Percentiles rank a stretch among this genome's conserved stretches.
These are phyloP conservation scores for Odontocerum albicorne DNA, from an alignment of 2,888 invertebrate genomes.

Conservation along the genomic window DNA sequence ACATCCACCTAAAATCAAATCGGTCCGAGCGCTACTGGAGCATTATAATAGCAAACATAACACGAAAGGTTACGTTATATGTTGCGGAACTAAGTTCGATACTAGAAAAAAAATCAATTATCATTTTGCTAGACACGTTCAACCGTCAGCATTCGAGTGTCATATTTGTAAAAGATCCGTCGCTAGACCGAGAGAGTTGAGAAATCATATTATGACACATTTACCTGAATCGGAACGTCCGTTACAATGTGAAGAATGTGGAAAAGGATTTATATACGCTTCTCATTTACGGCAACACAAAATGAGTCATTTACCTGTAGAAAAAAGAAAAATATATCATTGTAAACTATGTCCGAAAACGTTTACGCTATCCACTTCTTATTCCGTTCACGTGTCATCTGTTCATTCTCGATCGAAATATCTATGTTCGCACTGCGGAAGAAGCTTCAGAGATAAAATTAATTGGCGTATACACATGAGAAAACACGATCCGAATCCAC, in stretches of 20 bases:
- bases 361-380: constrained; percentile 2
- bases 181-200: not conserved
- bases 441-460: constrained; percentile 20
- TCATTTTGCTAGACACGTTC: constrained; percentile 5
- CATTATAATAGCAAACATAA: constrained; percentile 3
- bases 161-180: not conserved
- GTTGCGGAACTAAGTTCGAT: not conserved
- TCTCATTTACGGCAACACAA: constrained; percentile 8
- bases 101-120: constrained; percentile 1
- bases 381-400: constrained; percentile 6
- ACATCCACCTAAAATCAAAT: not conserved
- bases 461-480: constrained; percentile 15
- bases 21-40: not conserved
- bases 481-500: constrained; percentile 14
- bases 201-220: constrained; percentile 3
- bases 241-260: constrained; percentile 3
- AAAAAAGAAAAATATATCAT: constrained; percentile 11
- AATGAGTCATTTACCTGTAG: constrained; percentile 14
- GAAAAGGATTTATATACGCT: not conserved
- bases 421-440: constrained; percentile 39
- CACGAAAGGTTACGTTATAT: not conserved
- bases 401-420: constrained; percentile 24
- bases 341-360: constrained; percentile 13
- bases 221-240: not conserved
- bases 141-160: constrained; percentile 6